Evolutionary conservation across 53 echinoderm and acorn worm species (phyloP).

Genomic region (Luidia sarsii): DNA sequence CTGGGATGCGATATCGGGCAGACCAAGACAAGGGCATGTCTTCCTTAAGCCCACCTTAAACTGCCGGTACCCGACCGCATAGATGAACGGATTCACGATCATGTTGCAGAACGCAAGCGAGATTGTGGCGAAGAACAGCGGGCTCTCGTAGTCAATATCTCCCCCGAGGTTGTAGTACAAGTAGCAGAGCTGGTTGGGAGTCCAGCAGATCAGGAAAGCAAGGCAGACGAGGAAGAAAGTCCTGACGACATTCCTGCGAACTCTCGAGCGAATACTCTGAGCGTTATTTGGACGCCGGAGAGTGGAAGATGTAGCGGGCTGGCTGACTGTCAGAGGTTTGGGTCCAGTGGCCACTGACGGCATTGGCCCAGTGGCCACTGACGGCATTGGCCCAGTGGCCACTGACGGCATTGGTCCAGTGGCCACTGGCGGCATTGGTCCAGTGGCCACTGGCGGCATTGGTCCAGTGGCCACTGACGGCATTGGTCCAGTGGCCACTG

Average conservation of each 20-base stretch:
- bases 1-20: no score
- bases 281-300: neutral
- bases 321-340: neutral
- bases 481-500: no score
- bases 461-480: no score
- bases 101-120: conserved; percentile 30
- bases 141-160: conserved; percentile 3
- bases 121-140: neutral
- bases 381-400: neutral
- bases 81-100: conserved; percentile 43
- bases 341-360: no score
- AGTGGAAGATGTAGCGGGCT: neutral
- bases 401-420: neutral
- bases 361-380: neutral
- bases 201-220: conserved; percentile 32
- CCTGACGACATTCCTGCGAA: conserved; percentile 31
- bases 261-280: neutral
- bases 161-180: conserved; percentile 28
- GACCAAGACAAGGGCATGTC: neutral
- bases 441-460: no score
- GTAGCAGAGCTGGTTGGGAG: conserved; percentile 31
- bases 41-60: conserved; percentile 4
- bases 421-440: no score
- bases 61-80: neutral
- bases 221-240: conserved; percentile 19